Conservation (phyloP, 2,113 vertebrate genomes). For the Cnemophilus loriae region DNA sequence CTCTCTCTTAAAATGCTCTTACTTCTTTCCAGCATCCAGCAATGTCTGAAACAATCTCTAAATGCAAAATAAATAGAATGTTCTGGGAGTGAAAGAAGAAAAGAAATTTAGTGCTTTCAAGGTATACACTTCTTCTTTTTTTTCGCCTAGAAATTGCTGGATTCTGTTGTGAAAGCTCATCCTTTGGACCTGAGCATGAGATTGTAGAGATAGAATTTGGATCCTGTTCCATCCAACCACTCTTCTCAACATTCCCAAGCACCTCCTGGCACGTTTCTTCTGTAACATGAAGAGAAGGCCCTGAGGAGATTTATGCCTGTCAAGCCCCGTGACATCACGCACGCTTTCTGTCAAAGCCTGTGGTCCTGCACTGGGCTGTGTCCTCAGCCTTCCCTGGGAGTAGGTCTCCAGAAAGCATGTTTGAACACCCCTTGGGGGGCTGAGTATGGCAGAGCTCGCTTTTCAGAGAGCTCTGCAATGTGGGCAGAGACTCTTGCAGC, state of each 20-base stretch:
- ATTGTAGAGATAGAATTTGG: neutral
- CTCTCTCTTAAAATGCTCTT: conserved; percentile 1
- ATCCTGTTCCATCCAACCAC: neutral
- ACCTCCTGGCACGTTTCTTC: accelerated
- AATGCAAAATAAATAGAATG: conserved; percentile 5
- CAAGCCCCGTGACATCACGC: accelerated
- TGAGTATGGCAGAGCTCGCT: neutral
- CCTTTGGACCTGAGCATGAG: neutral
- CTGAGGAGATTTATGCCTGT: neutral
- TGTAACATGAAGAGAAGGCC: neutral
- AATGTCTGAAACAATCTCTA: neutral
- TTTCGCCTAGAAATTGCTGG: neutral
- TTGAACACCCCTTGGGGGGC: neutral
- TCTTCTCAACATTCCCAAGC: neutral
- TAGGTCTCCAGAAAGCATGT: neutral
- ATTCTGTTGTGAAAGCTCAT: neutral
- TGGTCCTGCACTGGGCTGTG: neutral
- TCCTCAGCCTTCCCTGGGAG: neutral
- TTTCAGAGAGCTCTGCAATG: neutral
- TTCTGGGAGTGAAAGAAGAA: neutral
- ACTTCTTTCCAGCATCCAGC: neutral
- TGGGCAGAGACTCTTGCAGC: neutral
- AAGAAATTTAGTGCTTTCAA: neutral
- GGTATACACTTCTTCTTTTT: neutral
- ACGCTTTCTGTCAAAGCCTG: neutral